Conservation (phyloP, 2,797 vertebrate genomes). For the Eidolon dupreanum region DNA sequence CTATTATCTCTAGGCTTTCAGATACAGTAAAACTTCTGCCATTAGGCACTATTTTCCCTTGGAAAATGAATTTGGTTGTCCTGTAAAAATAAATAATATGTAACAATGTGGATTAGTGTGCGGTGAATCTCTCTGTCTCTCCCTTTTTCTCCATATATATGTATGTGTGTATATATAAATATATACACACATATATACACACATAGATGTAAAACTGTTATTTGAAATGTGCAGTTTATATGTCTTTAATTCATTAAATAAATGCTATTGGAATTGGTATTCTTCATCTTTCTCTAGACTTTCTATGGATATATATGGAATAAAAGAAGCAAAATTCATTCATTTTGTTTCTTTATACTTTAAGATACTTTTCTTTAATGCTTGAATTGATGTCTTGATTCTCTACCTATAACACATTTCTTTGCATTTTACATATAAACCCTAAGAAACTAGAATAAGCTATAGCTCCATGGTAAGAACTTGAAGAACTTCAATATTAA, state of each 20-base stretch:
- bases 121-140: not conserved
- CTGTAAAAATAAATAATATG: not conserved
- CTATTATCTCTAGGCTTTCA: not conserved
- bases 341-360: not conserved
- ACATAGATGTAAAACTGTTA: not conserved
- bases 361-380: not conserved
- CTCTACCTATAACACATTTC: not conserved
- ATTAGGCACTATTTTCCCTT: not conserved
- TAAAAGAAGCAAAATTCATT: not conserved
- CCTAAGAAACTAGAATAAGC: slow-evolving; percentile 51
- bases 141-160: too few species aligned
- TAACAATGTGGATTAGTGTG: not conserved
- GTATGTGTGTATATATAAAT: too few species aligned
- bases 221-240: not conserved
- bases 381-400: not conserved
- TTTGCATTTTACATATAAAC: slow-evolving; percentile 22
- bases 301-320: not conserved
- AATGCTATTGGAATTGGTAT: not conserved
- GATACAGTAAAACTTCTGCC: not conserved
- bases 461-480: slow-evolving; percentile 7
- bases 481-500: not conserved
- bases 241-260: not conserved
- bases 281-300: not conserved
- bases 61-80: not conserved
- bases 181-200: not conserved